phyloP scores from a whole-genome alignment of 2,888 invertebrate genomes.

The Apamea anceps region DNA sequence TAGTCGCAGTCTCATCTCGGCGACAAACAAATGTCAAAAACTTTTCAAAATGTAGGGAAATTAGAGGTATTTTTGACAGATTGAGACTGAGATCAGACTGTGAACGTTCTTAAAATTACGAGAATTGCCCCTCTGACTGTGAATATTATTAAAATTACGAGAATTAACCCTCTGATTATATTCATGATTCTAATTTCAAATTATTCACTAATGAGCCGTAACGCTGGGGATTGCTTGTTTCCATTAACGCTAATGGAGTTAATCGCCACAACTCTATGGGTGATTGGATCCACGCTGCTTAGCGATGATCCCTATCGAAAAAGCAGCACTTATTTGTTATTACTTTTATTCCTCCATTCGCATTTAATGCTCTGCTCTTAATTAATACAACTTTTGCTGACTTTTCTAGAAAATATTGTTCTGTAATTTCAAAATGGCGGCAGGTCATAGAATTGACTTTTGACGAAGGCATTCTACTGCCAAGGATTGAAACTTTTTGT shows the following conservation, averaged over 20 bases:
- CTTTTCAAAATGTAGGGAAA: no score
- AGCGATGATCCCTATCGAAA: slow-evolving; percentile 50
- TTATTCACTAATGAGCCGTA: slow-evolving; percentile 74
- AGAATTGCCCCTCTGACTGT: no score
- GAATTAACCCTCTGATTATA: no score
- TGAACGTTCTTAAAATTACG: no score
- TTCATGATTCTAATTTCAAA: slow-evolving; percentile 62
- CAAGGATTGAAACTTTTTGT: neutral
- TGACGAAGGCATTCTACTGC: slow-evolving; percentile 11
- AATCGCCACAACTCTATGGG: slow-evolving; percentile 74
- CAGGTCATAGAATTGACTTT: neutral
- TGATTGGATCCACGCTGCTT: slow-evolving; percentile 70
- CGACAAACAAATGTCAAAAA: no score
- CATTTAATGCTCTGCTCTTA: slow-evolving; percentile 11
- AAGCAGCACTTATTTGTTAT: slow-evolving; percentile 45
- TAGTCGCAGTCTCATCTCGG: no score
- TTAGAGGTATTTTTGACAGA: no score
- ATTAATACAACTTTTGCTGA: neutral
- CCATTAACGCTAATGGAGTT: slow-evolving; percentile 78
- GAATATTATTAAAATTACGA: no score
- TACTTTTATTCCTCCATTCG: slow-evolving; percentile 21
- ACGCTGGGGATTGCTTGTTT: slow-evolving; percentile 71
- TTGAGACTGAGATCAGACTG: no score
- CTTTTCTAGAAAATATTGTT: neutral
- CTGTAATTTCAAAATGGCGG: slow-evolving; percentile 36